Evolutionary conservation across 2,888 invertebrate genomes (phyloP).

Genomic region (Nomada fucata): DNA sequence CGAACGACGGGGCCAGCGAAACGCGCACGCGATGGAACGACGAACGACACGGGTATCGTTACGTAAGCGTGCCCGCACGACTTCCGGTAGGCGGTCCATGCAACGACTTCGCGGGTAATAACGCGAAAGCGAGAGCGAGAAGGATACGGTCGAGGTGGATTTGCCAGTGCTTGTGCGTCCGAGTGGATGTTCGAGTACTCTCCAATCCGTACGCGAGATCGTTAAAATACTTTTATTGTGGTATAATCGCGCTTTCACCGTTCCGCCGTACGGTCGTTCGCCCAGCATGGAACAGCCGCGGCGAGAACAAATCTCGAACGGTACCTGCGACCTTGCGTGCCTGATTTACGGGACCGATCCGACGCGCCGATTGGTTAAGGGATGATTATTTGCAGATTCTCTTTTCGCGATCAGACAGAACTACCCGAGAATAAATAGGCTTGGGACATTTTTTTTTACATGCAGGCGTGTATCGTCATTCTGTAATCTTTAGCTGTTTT

Average conservation of each 20-base stretch:
- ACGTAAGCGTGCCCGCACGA: conserved; percentile 59
- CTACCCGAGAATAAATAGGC: too few relatives aligned
- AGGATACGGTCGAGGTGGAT: conserved; percentile 76
- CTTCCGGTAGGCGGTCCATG: conserved; percentile 75
- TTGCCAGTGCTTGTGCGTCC: conserved; percentile 49
- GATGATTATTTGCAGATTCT: too few relatives aligned
- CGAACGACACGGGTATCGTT: conserved; percentile 65
- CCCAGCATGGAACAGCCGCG: conserved; percentile 45
- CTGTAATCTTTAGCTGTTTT: neutral
- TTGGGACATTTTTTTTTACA: too few relatives aligned
- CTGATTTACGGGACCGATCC: neutral
- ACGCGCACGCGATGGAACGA: conserved; percentile 40
- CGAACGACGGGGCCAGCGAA: conserved; percentile 6
- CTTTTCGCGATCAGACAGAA: too few relatives aligned
- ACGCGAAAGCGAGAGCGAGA: conserved; percentile 78
- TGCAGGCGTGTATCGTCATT: too few relatives aligned
- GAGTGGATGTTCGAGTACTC: conserved; percentile 59
- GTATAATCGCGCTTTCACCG: conserved; percentile 81
- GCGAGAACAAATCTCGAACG: conserved; percentile 33
- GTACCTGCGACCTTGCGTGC: conserved; percentile 53
- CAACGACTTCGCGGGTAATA: conserved; percentile 74
- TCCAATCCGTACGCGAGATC: conserved; percentile 62
- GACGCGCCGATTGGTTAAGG: neutral
- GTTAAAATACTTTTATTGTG: conserved; percentile 80
- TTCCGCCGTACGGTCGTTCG: conserved; percentile 73